These are phyloP conservation scores for Notodonta dromedarius DNA, from an alignment of 2,888 invertebrate species.

Conservation along the genomic window DNA sequence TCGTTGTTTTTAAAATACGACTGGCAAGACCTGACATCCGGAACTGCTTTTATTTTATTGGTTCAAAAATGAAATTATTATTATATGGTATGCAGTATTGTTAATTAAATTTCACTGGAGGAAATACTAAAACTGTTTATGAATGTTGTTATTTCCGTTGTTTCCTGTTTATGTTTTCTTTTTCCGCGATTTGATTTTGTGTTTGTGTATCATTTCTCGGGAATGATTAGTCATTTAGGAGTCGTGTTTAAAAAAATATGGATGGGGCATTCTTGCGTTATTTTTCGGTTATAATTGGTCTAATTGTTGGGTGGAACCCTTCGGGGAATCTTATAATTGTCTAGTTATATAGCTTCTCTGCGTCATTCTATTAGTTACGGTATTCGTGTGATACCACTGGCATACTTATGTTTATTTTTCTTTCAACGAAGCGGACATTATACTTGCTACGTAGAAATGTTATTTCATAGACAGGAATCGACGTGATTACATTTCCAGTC, in stretches of 20 bases:
- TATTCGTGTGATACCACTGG: conserved; percentile 23
- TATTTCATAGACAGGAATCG: conserved; percentile 3
- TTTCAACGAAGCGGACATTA: conserved; percentile 7
- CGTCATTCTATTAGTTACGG: conserved; percentile 39
- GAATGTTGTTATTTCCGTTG: conserved; percentile 44
- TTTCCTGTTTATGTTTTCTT: conserved; percentile 38
- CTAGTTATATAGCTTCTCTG: conserved; percentile 28
- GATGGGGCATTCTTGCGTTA: conserved; percentile 45
- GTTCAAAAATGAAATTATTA: conserved; percentile 51
- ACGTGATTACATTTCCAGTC: conserved; percentile 3
- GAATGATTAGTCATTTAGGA: conserved; percentile 41
- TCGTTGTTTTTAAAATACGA: conserved; percentile 75
- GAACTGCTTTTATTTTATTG: conserved; percentile 63
- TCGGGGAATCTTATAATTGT: conserved; percentile 58
- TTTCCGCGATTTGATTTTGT: conserved; percentile 37
- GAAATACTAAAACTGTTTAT: conserved; percentile 49
- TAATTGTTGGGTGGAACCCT: conserved; percentile 71
- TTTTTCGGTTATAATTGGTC: conserved; percentile 65
- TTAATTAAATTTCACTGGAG: conserved; percentile 45
- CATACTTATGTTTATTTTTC: conserved; percentile 7
- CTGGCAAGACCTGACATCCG: conserved; percentile 71
- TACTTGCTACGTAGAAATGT: neutral
- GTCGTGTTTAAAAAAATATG: conserved; percentile 45
- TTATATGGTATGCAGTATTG: conserved; percentile 38
- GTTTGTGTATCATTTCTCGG: conserved; percentile 37